phyloP scores from a whole-genome alignment of 1,140 invertebrate genomes.

The Lethocerus indicus region DNA sequence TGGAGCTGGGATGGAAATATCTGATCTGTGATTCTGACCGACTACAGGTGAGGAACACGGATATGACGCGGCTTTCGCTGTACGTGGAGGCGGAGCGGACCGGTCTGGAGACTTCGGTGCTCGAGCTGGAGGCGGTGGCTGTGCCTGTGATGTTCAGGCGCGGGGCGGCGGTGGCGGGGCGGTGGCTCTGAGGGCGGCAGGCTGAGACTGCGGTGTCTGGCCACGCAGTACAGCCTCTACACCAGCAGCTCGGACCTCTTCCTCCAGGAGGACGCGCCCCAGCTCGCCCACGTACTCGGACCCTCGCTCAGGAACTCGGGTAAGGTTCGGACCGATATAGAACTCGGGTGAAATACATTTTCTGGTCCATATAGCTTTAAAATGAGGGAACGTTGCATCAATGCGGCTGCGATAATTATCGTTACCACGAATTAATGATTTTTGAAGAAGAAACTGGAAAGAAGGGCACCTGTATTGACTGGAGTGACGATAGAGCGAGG shows the following conservation, averaged over 20 bases:
- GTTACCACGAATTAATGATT: no score
- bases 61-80: conserved; percentile 1
- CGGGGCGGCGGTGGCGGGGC: conserved; percentile 20
- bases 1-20: background rate
- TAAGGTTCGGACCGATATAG: no score
- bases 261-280: conserved; percentile 27
- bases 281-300: conserved; percentile 27
- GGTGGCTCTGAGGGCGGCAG: conserved; percentile 23
- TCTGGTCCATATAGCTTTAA: no score
- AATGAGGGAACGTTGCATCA: no score
- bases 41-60: conserved; percentile 2
- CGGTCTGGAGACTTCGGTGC: conserved; percentile 16
- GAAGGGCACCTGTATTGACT: no score
- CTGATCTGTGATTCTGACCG: background rate
- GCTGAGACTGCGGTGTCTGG: conserved; percentile 26
- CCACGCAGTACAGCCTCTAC: conserved; percentile 27
- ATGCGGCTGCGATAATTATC: no score
- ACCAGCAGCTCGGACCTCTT: conserved; percentile 22
- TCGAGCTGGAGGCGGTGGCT: conserved; percentile 24
- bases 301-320: conserved; percentile 21
- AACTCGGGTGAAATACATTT: no score
- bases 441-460: no score
- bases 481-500: no score
- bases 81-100: conserved; percentile 8
- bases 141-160: conserved; percentile 23